Evolutionary conservation across 2,888 invertebrate genomes (phyloP).

Genomic region (Diachrysia chrysitis): DNA sequence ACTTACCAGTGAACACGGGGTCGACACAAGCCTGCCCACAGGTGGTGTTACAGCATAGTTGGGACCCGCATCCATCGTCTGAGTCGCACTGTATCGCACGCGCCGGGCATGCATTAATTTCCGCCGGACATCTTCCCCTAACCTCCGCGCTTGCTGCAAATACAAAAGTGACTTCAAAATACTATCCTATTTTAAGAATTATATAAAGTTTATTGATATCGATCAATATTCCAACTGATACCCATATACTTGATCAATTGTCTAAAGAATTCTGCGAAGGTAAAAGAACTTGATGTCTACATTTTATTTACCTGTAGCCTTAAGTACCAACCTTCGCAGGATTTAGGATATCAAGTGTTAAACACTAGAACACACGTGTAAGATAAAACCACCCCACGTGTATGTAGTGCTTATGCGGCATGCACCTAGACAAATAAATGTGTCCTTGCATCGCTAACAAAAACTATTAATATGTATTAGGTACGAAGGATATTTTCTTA

Average conservation of each 20-base stretch:
- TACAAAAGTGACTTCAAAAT: background rate
- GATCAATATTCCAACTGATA: no score
- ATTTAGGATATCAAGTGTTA: background rate
- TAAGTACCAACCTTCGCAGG: background rate
- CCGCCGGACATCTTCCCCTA: slow-evolving; percentile 82
- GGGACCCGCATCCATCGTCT: slow-evolving; percentile 90
- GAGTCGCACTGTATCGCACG: slow-evolving; percentile 89
- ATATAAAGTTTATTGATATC: no score
- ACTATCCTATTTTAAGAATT: background rate
- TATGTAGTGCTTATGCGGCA: background rate
- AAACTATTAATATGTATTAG: no score
- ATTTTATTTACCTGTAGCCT: no score
- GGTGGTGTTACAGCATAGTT: slow-evolving; percentile 91
- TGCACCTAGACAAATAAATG: background rate
- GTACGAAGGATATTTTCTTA: no score
- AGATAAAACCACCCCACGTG: background rate
- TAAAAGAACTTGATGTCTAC: no score
- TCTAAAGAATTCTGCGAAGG: no score
- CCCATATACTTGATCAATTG: no score
- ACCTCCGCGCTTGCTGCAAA: slow-evolving; percentile 82
- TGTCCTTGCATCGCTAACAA: background rate
- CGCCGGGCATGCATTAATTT: slow-evolving; percentile 86
- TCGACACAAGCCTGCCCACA: slow-evolving; percentile 91
- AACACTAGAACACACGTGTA: background rate
- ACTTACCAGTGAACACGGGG: slow-evolving; percentile 90